Evolutionary conservation across 2,888 invertebrate genomes (phyloP), one percentile per base, ranked within the genome.

Genomic region (Callyntrura sp.): DNA sequence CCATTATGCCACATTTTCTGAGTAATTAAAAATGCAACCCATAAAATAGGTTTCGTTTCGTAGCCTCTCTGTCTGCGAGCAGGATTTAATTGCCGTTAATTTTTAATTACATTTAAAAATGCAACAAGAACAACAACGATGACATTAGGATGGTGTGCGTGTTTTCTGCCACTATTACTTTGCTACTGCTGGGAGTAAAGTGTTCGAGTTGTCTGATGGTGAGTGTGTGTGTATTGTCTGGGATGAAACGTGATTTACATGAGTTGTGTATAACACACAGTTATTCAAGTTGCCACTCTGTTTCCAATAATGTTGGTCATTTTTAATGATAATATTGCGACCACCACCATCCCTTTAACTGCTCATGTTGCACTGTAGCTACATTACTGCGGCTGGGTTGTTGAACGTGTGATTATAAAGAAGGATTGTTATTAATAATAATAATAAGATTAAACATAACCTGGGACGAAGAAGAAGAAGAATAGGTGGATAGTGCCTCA

Each of bases 1-100:
- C 35, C 35, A 35, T 35, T 35, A 35, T 35, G 35, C 14, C 14
- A 11, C 48, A 25, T 48, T 20, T 51, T 76, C 23, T n/a, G n/a
- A n/a, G 35, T 25, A 76, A 76, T 76, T 76, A 51, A 51, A 76
- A 73, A 45, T 76, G 76, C 76, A 76, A n/a, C n/a, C 48, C 76
- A 51, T 76, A 17, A 68, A 68, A 68, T 43, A 17, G 43, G 43
- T 43, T 17, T 35, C 43, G 68, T 43, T 51, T n/a, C 14, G 12
- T 12, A 51, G 68, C 17, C 0, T 43, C 1, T n/a, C n/a, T n/a
- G n/a, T n/a, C 35, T 60, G 20, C 9, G 14, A 14, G 51, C 4
- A n/a, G 35, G 8, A 68, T 43, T 68, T 62, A 68, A 68, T 43
- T n/a, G 68, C 43, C 43, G 43, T 43, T 9, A 4, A 68, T 68